Evolutionary conservation across 2,797 vertebrate genomes (phyloP).

Genomic region (Scolopax bukidnonensis): DNA sequence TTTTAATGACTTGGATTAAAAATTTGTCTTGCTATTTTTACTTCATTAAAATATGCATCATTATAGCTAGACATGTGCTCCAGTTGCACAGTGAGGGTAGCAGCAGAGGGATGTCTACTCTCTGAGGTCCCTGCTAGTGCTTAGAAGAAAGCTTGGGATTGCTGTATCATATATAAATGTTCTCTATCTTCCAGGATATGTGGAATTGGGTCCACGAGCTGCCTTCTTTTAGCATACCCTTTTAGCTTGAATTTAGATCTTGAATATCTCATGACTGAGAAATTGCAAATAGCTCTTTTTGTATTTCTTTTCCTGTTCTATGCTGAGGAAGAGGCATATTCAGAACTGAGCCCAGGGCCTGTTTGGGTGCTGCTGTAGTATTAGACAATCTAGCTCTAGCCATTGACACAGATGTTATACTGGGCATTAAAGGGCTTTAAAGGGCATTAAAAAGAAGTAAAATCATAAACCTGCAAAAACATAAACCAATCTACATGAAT

Average conservation of each 20-base stretch:
- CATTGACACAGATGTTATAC: neutral
- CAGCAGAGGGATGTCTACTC: neutral
- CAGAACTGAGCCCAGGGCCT: neutral
- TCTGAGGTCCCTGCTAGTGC: neutral
- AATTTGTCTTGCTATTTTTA: neutral
- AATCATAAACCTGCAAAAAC: neutral
- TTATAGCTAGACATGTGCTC: neutral
- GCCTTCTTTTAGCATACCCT: neutral
- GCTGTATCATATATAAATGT: neutral
- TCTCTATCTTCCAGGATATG: neutral
- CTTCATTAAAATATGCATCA: neutral
- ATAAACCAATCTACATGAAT: neutral
- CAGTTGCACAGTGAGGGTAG: neutral
- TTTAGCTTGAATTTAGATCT: neutral
- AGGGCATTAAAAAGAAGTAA: neutral
- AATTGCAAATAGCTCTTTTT: neutral
- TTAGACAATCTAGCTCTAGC: neutral
- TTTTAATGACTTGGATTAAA: neutral
- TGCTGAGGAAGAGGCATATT: neutral
- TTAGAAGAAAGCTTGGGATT: neutral
- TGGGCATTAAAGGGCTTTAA: neutral
- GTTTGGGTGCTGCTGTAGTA: neutral
- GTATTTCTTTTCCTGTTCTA: neutral
- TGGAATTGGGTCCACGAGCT: neutral
- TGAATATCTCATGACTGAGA: neutral